Percentiles rank a stretch among this genome's conserved stretches.
phyloP scores from a whole-genome alignment of 2,888 invertebrate genomes.

The Pseudoips prasinana region DNA sequence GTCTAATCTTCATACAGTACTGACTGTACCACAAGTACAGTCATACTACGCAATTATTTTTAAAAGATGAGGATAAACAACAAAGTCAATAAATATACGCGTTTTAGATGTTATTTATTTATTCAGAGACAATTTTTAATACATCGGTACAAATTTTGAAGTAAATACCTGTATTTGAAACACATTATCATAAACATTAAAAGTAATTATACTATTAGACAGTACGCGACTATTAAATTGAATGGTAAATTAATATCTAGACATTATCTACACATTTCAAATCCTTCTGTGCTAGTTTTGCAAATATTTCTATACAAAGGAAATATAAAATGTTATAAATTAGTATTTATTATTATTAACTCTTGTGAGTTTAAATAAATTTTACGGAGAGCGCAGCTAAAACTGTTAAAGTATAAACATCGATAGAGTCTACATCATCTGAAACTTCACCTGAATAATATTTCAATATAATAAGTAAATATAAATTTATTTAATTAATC shows the following conservation, averaged over 20 bases:
- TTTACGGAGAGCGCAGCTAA: slow-evolving; percentile 12
- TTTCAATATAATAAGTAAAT: slow-evolving; percentile 14
- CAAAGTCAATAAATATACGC: no score
- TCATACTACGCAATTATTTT: no score
- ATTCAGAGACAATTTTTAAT: slow-evolving; percentile 35
- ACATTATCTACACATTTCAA: slow-evolving; percentile 55
- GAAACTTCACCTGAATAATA: slow-evolving; percentile 11
- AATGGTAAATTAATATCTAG: slow-evolving; percentile 35
- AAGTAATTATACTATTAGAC: slow-evolving; percentile 23
- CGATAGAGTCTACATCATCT: slow-evolving; percentile 21
- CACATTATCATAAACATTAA: slow-evolving; percentile 21
- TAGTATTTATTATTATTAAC: slow-evolving; percentile 13
- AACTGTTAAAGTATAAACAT: slow-evolving; percentile 23
- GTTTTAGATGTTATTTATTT: slow-evolving; percentile 33
- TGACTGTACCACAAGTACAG: no score
- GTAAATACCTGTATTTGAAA: slow-evolving; percentile 34
- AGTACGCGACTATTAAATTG: slow-evolving; percentile 23
- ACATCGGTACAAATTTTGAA: slow-evolving; percentile 34
- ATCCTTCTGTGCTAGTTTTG: slow-evolving; percentile 60
- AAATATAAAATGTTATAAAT: slow-evolving; percentile 34
- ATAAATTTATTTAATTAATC: slow-evolving; percentile 14
- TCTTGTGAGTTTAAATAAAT: slow-evolving; percentile 11
- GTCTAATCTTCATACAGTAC: no score
- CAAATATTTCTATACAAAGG: slow-evolving; percentile 27
- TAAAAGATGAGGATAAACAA: no score